Conservation (phyloP, 2,113 vertebrate species). For the Thryonomys swinderianus region DNA sequence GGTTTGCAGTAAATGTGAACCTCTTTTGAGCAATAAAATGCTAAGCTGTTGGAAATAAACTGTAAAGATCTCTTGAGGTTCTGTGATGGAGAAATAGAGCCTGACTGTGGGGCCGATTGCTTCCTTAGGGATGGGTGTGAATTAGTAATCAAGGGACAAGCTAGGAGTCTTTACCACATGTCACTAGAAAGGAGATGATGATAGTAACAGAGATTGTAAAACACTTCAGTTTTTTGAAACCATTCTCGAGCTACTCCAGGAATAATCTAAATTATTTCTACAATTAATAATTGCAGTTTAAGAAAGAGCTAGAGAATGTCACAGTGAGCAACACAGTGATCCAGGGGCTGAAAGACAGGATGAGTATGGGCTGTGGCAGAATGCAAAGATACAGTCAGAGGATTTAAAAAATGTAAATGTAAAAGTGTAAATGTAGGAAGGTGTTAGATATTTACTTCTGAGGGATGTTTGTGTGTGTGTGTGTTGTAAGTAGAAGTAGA, state of each 20-base stretch:
- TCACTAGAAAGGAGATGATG: background rate
- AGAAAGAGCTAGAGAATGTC: background rate
- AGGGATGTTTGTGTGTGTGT: background rate
- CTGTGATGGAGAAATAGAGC: background rate
- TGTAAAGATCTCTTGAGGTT: background rate
- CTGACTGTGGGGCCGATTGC: background rate
- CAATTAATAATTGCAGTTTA: background rate
- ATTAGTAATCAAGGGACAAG: background rate
- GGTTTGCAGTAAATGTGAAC: background rate
- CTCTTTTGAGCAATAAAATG: conserved; percentile 13
- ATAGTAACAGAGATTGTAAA: background rate
- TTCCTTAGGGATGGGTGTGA: background rate
- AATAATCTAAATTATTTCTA: background rate
- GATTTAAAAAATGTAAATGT: background rate
- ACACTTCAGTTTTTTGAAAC: background rate
- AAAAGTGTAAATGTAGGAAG: background rate
- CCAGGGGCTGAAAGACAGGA: background rate
- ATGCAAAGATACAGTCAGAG: background rate
- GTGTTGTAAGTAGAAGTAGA: background rate
- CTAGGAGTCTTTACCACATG: background rate
- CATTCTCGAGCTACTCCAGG: background rate
- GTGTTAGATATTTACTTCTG: conserved; percentile 3
- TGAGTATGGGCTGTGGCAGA: background rate
- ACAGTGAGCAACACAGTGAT: background rate
- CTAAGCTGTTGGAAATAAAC: background rate